These are phyloP conservation scores for Lytechinus pictus DNA, from an alignment of 35 echinoderm and acorn worm genomes.

Conservation along the genomic window DNA sequence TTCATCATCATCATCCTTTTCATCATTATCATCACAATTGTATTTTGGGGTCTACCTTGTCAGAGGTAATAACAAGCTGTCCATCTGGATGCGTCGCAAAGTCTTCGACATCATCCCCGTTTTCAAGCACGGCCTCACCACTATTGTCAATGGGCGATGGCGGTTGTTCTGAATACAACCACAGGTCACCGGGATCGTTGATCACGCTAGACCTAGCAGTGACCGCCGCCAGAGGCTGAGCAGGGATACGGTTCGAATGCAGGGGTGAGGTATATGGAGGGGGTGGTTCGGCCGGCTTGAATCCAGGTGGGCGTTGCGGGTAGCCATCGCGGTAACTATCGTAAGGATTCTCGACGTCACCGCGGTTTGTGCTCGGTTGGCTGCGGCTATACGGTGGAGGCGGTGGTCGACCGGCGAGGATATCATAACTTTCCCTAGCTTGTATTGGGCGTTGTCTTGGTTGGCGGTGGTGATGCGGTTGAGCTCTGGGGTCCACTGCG, in stretches of 20 bases:
- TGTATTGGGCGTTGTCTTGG: neutral
- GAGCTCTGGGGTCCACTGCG: neutral
- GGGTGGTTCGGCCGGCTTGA: constrained; percentile 10
- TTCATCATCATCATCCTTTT: neutral
- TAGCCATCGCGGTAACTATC: neutral
- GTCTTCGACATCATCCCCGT: constrained; percentile 43
- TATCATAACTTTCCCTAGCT: neutral
- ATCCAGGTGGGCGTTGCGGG: neutral
- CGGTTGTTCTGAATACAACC: constrained; percentile 31
- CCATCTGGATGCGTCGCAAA: constrained; percentile 25
- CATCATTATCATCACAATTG: neutral
- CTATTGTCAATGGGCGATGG: neutral
- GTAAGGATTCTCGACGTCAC: neutral
- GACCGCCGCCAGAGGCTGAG: neutral
- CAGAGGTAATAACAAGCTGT: constrained; percentile 17
- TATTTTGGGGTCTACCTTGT: neutral
- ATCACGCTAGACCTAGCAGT: neutral
- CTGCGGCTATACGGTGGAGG: neutral
- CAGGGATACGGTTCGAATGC: neutral
- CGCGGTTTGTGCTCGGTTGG: neutral
- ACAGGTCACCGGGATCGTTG: constrained; percentile 18
- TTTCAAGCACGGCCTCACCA: neutral
- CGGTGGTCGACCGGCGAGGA: neutral
- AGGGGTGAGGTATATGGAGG: neutral
- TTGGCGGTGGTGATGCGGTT: neutral